Conservation (phyloP, 2,113 vertebrate species). For the Micronisus gabar region DNA sequence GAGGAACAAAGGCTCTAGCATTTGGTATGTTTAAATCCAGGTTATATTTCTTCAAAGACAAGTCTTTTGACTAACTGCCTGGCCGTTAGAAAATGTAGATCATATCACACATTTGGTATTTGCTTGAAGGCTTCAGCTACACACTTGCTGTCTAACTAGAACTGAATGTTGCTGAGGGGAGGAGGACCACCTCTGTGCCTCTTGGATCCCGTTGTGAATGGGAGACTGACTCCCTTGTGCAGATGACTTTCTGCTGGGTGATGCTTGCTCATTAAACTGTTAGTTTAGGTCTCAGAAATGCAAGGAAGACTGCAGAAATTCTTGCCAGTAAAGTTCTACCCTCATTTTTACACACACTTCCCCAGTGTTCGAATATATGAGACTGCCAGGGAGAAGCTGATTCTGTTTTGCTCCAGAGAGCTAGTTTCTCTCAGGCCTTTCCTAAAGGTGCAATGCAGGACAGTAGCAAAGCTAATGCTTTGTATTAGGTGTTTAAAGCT, state of each 20-base stretch:
- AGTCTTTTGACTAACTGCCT: not conserved
- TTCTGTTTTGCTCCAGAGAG: not conserved
- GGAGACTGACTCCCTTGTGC: accelerated
- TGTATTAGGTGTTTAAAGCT: not conserved
- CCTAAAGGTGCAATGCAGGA: not conserved
- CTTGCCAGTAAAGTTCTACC: not conserved
- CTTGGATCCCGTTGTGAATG: accelerated
- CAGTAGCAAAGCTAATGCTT: not conserved
- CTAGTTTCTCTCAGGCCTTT: not conserved
- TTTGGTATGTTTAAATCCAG: not conserved
- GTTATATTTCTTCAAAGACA: not conserved
- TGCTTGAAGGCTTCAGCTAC: not conserved
- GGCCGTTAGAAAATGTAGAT: not conserved
- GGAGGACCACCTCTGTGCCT: not conserved
- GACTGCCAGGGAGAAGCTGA: not conserved
- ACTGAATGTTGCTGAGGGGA: not conserved
- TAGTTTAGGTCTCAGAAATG: not conserved
- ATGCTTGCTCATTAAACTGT: not conserved
- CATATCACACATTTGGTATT: accelerated
- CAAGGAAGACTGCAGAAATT: not conserved
- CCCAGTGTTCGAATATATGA: not conserved
- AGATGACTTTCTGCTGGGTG: not conserved
- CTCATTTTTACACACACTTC: not conserved
- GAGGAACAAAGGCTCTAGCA: not conserved
- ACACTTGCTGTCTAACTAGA: accelerated